Base-by-base conservation (phyloP, 2,888 invertebrate genomes). In the Nipponacmea schrenckii region DNA sequence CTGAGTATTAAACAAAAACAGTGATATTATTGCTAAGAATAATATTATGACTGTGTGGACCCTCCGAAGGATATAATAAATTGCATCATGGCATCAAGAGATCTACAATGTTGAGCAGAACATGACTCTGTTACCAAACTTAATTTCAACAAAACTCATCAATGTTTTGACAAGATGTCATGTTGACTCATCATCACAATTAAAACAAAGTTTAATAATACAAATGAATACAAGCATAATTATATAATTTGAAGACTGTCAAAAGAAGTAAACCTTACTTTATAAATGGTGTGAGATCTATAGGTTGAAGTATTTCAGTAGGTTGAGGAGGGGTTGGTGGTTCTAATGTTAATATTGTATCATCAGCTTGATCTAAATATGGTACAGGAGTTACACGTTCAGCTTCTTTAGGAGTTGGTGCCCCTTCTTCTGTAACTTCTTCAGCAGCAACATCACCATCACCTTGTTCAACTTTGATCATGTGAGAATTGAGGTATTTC, bases 261-360 rank as follows among this genome's bases (percentile, higher is more conserved):
- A 4, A 31, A 31, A 4, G 39, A 39, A 39, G 39, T 39, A 39
- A 39, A 10, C 39, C 56, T 71, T 72, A 88, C 88, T 80, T 84
- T 24, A 87, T 72, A 77, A 87, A 88, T 26, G 86, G 87, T 50
- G 86, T 83, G 10, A 84, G 63, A 77, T 88, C 88, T 15, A 88
- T 70, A 0, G 86, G 85, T 69, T 84, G 85, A 64, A 88, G 79
- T 63, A 85, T 78, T 66, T 87, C 85, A 66, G 84, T 85, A 7
- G 86, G 83, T 69, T 81, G 78, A 39, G 85, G 84, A 45, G 82
- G 81, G 17, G 80, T 80, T 5, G 88, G 87, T 8, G 87, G 86
- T 65, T 87, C 85, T 67, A 84, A 75, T 4, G 84, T 83, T 45
- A 87, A 80, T 20, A 76, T 77, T 8, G 77, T 74, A 63, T 87